Conservation (phyloP, 2,888 invertebrate genomes). For the Sphaeridia pumilis region DNA sequence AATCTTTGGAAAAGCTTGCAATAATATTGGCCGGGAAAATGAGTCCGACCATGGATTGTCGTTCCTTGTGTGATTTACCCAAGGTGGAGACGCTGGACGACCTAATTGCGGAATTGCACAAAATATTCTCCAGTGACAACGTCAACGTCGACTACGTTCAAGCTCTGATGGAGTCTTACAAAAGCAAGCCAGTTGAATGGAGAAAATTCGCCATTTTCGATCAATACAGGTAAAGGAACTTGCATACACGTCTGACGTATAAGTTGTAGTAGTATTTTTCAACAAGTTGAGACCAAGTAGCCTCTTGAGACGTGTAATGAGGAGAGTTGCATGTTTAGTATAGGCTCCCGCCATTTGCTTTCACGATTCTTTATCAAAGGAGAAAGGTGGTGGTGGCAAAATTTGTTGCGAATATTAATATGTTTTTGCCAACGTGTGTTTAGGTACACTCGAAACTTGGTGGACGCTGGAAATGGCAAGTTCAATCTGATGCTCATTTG, state of each 20-base stretch:
- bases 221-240: constrained; percentile 57
- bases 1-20: too few relatives aligned
- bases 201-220: constrained; percentile 88
- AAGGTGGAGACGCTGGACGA: constrained; percentile 35
- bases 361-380: too few relatives aligned
- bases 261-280: too few relatives aligned
- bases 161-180: constrained; percentile 64
- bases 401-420: too few relatives aligned
- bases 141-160: constrained; percentile 87
- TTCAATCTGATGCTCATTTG: constrained; percentile 97
- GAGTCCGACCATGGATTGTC: constrained; percentile 4
- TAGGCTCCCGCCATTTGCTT: too few relatives aligned
- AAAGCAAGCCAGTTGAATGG: constrained; percentile 84
- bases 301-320: too few relatives aligned
- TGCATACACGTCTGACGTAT: too few relatives aligned
- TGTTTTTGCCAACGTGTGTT: too few relatives aligned
- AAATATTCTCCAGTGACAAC: constrained; percentile 62
- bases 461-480: constrained; percentile 90
- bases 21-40: too few relatives aligned
- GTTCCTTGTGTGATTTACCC: background rate
- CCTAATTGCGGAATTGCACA: constrained; percentile 51
- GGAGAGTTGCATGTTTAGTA: too few relatives aligned
- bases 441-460: constrained; percentile 93
- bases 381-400: too few relatives aligned
- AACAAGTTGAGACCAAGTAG: too few relatives aligned